Conservation (phyloP, 2,113 vertebrate genomes). For the Otocyon megalotis region DNA sequence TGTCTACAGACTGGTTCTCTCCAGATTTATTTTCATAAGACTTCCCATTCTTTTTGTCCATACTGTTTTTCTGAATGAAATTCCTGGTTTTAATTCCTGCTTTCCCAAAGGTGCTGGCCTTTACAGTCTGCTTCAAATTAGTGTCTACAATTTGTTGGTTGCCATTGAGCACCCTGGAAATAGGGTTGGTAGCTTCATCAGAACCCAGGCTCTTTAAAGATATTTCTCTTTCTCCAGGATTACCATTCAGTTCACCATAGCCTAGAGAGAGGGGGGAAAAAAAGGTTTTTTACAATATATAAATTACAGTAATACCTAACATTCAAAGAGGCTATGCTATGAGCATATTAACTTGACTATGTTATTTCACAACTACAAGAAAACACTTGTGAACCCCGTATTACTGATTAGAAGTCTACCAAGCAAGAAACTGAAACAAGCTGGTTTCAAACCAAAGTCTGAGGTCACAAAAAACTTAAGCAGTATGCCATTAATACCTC, state of each 20-base stretch:
- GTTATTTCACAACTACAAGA: not conserved
- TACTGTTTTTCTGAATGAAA: conserved; percentile 93
- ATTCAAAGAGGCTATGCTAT: conserved; percentile 1
- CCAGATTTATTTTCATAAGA: conserved; percentile 91
- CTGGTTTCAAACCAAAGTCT: not conserved
- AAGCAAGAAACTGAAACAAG: not conserved
- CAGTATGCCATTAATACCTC: not conserved
- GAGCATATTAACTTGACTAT: not conserved
- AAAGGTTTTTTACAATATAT: conserved; percentile 54
- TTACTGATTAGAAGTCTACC: conserved; percentile 38
- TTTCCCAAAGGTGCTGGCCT: conserved; percentile 89
- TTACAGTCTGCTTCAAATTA: conserved; percentile 86
- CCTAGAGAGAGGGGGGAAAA: conserved; percentile 81
- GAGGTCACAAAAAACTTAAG: conserved; percentile 50
- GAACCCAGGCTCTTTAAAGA: conserved; percentile 86
- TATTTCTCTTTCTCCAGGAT: conserved; percentile 88
- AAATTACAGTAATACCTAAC: conserved; percentile 31
- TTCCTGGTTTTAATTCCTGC: conserved; percentile 92
- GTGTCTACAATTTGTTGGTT: conserved; percentile 88
- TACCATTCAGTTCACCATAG: conserved; percentile 90
- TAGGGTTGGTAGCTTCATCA: conserved; percentile 85
- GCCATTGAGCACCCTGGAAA: conserved; percentile 90
- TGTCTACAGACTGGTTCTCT: conserved; percentile 91
- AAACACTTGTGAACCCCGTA: not conserved
- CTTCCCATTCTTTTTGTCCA: conserved; percentile 97